Percentiles rank a stretch among this genome's conserved stretches.
Conservation (phyloP, 2,797 vertebrate species). For the Eutrigla gurnardus region DNA sequence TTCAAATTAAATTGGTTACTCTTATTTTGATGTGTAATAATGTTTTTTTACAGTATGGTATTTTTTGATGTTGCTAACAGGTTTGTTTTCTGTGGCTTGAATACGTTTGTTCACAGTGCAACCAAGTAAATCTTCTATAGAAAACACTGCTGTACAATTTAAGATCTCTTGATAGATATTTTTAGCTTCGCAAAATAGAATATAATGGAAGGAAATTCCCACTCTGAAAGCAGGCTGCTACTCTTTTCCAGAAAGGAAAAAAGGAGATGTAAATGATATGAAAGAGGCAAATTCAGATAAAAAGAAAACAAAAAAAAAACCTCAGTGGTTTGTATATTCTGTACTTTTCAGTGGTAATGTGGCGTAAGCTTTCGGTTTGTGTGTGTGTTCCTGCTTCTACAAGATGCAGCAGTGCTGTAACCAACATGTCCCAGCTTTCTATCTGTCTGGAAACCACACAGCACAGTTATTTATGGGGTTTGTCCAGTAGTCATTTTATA, state of each 20-base stretch:
- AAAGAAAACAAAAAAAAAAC: conserved; percentile 27
- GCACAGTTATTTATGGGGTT: conserved; percentile 84
- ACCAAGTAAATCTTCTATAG: conserved; percentile 53
- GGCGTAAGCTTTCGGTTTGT: conserved; percentile 27
- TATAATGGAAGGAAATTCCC: conserved; percentile 78
- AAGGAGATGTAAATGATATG: conserved; percentile 65
- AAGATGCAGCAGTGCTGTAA: conserved; percentile 73
- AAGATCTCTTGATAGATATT: conserved; percentile 66
- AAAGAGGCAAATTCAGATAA: conserved; percentile 56
- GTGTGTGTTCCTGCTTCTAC: conserved; percentile 57
- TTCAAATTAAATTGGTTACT: conserved; percentile 11
- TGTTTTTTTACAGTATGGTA: conserved; percentile 1
- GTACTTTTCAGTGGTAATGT: conserved; percentile 45
- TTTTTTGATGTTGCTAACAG: conserved; percentile 35
- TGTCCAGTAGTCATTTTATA: conserved; percentile 85
- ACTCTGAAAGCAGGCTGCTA: conserved; percentile 61
- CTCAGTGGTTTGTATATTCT: conserved; percentile 52
- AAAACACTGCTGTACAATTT: conserved; percentile 64
- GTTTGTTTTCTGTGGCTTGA: conserved; percentile 41
- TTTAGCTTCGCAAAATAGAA: conserved; percentile 76
- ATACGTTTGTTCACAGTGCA: conserved; percentile 51
- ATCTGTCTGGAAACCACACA: conserved; percentile 81
- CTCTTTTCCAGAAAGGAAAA: conserved; percentile 51
- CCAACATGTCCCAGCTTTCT: conserved; percentile 74
- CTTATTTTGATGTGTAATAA: conserved; percentile 27